Evolutionary conservation across 2,113 vertebrate species (phyloP).

Genomic region (Eolophus roseicapilla): DNA sequence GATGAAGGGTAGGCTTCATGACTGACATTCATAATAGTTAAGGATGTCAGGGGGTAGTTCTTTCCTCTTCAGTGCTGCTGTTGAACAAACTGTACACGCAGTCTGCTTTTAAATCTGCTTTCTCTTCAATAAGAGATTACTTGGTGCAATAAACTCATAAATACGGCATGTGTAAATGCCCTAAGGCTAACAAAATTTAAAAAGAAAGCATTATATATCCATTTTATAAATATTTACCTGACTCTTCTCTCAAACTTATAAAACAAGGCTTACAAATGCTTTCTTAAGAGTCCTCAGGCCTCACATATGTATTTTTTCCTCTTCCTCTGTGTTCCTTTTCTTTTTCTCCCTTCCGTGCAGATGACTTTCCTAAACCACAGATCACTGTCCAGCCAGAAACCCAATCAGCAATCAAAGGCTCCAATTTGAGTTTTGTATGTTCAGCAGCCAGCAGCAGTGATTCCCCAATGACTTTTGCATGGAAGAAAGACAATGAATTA

Average conservation of each 20-base stretch:
- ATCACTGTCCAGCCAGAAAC: slow-evolving; percentile 97
- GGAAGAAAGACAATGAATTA: slow-evolving; percentile 96
- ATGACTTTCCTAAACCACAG: slow-evolving; percentile 97
- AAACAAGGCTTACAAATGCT: neutral
- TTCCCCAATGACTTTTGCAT: slow-evolving; percentile 96
- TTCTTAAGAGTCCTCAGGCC: neutral
- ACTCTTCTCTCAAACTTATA: neutral
- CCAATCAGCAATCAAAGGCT: slow-evolving; percentile 89
- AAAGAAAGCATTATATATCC: neutral
- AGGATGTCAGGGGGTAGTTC: neutral
- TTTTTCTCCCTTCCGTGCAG: slow-evolving; percentile 68
- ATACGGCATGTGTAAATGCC: neutral
- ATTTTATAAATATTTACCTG: neutral
- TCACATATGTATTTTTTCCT: neutral
- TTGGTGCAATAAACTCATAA: neutral
- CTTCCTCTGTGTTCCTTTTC: neutral
- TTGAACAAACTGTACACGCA: neutral
- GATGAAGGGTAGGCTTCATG: neutral
- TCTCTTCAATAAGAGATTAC: neutral
- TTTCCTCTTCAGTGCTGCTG: neutral
- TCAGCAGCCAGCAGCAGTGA: slow-evolving; percentile 96
- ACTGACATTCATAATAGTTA: neutral
- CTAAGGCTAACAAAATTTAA: neutral
- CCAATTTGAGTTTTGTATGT: slow-evolving; percentile 93
- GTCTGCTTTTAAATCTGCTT: neutral